Base-by-base conservation (phyloP, 2,797 vertebrate genomes). In the Nothura maculosa region DNA sequence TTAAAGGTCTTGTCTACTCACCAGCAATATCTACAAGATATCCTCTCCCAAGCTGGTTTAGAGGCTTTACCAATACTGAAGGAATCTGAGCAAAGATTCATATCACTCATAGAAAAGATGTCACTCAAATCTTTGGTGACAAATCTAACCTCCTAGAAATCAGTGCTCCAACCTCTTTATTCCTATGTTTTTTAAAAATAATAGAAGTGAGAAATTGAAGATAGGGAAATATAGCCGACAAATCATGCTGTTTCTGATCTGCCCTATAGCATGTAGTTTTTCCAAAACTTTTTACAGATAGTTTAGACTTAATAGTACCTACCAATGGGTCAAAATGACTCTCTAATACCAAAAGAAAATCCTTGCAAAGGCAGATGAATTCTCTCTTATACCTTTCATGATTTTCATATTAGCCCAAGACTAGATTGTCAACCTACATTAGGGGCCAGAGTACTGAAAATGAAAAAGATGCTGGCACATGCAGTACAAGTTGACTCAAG, bases 381-480 rank as follows among this genome's bases (percentile, higher is more conserved):
- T 94, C 11, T 84, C 88, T 82, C 54, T 82, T 86, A 72, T 38
- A 16, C 16, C 54, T 45, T 36, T 75, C 48, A 55, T 62, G 58
- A 72, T 78, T 36, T 43, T 32, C 85, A 5, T 69, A 81, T 91
- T 88, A 79, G 72, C 83, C 91, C 62, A 91, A 93, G 38, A 73
- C 72, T 93, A 58, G 69, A 38, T 57, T 88, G 72, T 78, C 75
- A 92, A 72, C 16, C 10, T 38, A 76, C 82, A 84, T 92, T 86
- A 96, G 77, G 57, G 66, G 25, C 40, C 85, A 78, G 48, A 90
- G 27, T 27, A 54, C 21, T 66, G 77, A 81, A 89, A 96, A 92
- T 89, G 28, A 82, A 93, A 94, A 95, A 72, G 27, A 78, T 77
- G 75, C 54, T 86, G 82, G 52, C 58, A 81, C 34, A 58, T 45